Evolutionary conservation across 2,113 vertebrate species (phyloP), one percentile per base, ranked within the genome.

Genomic region (Cranoglanis bouderius): DNA sequence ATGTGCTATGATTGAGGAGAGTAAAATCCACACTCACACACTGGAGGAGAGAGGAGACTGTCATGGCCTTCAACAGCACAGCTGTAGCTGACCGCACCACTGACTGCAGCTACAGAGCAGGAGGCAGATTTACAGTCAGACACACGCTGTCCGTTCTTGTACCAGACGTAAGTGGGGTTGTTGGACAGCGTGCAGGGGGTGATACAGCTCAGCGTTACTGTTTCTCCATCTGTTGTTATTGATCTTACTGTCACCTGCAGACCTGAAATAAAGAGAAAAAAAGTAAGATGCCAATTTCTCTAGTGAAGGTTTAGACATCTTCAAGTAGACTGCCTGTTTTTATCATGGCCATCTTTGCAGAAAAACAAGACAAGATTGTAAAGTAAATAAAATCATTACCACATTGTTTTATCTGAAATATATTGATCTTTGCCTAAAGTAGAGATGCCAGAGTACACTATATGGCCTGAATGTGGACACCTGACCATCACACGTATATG

Each of bases 31-130:
- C 55, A 78, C 75, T 78, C 75, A 78, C 75, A 78, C 75, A 78
- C 75, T 78, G 43, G 75, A 78, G 43, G 75, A 46, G 75, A 78
- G 6, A 12, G 24, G 43, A 49, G 43, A 29, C 75, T 29, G 38
- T 51, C 43, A 24, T 51, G 75, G 24, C 75, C 24, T 78, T 78
- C 75, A 78, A 85, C n/a, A 85, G 61, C 83, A 85, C 83, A 85
- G 40, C 83, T 85, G 61, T 85, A 85, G 7, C 43, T 85, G 40
- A 49, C 83, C 21, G 14, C 61, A 70, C 83, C 43, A 35, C 61
- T 51, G 43, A 16, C 61, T 65, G 61, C 61, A 70, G 61, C 32
- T 70, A 85, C 83, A 65, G 40, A 21, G 83, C 83, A 85, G 61
- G 59, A 67, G 40, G 43, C 38, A 67, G 43, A 85, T 51, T 46